Conservation (phyloP, 2,888 invertebrate genomes). For the Lasioglossum morio region DNA sequence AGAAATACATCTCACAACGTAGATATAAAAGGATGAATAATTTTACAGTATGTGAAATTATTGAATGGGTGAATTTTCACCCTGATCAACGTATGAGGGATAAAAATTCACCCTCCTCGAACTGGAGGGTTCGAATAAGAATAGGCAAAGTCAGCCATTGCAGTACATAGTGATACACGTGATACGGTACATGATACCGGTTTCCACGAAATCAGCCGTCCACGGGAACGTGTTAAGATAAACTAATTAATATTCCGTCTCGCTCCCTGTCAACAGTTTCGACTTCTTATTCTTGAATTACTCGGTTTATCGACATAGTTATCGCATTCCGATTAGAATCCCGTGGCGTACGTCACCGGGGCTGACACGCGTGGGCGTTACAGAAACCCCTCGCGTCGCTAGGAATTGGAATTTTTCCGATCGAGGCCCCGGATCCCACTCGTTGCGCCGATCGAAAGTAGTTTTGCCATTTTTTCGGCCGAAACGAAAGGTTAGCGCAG, state of each 20-base stretch:
- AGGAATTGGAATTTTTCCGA: constrained; percentile 18
- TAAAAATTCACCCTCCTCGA: too few relatives aligned
- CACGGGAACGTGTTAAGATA: constrained; percentile 9
- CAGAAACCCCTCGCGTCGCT: constrained; percentile 38
- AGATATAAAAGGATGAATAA: too few relatives aligned
- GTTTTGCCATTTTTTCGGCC: constrained; percentile 38
- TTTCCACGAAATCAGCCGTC: neutral
- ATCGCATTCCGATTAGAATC: constrained; percentile 50
- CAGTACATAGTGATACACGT: neutral
- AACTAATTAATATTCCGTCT: constrained; percentile 43
- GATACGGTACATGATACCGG: neutral
- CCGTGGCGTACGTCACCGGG: constrained; percentile 20
- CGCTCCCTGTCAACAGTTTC: constrained; percentile 15
- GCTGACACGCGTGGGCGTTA: constrained; percentile 35
- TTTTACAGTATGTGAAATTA: too few relatives aligned
- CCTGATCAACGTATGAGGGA: too few relatives aligned
- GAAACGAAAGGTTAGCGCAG: constrained; percentile 53
- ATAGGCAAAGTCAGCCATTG: neutral
- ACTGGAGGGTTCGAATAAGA: neutral
- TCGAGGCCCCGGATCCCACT: constrained; percentile 44
- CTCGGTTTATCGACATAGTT: constrained; percentile 37
- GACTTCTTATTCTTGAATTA: constrained; percentile 17
- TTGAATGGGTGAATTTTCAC: too few relatives aligned
- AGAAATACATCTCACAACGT: too few relatives aligned
- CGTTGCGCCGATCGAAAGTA: constrained; percentile 53